Base-by-base conservation (phyloP, 1,140 invertebrate genomes). In the Bombus breviceps region DNA sequence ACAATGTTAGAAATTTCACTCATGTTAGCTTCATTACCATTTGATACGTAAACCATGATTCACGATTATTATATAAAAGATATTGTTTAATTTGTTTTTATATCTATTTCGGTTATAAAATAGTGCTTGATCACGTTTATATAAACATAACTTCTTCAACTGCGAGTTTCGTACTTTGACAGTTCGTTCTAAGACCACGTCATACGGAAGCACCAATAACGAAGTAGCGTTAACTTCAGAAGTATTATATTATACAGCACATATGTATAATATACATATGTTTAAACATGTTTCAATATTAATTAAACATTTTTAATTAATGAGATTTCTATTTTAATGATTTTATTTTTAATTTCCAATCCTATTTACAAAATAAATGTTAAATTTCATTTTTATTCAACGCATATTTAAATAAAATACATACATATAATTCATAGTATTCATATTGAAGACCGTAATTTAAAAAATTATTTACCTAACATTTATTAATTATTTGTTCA, bases 31-130 rank as follows among this genome's bases (percentile, higher is more conserved):
- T 39, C 39, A 68, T 87, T 91, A 91, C 90, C 90, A 8, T 39
- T 62, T 2, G 88, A 86, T 28, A 91, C 64, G 37, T 91, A 91
- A 84, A 77, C 90, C 90, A 91, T 91, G 15, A 69, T 85, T 73
- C 15, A 53, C 37, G 15, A 43, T 57, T 62, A 59, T 57, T 41
- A 25, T 4, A 18, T 53, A 62, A 5, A n/a, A n/a, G 8, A 47
- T 59, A 2, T 71, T 25, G 47, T n/a, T 71, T 22, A 68, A 34
- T 59, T 34, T 34, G 37, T n/a, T 25, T n/a, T 9, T 39, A 2
- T 9, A 28, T 25, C 15, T 32, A n/a, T 13, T n/a, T 39, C 15
- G 13, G 13, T 3, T 28, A 5, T 15, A 39, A 76, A 53, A 53
- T 68, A 34, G 39, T 37, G 9, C 3, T 53, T 2, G 25, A 53